Base-by-base conservation (phyloP, 2,888 invertebrate species). In the Strigamia transsilvanica region DNA sequence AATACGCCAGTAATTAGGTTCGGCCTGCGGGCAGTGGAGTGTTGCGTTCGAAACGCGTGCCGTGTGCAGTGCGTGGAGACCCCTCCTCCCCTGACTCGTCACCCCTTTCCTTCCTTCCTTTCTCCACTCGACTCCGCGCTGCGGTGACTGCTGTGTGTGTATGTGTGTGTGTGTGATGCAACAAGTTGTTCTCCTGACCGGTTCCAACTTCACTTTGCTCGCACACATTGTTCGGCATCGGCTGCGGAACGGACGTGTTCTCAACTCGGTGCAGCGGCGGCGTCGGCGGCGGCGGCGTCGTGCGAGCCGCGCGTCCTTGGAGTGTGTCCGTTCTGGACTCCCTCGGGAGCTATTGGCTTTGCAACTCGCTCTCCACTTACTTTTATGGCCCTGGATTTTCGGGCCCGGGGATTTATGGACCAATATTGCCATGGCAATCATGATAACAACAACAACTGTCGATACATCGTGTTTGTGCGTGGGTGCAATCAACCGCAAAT, bases 21-120 rank as follows among this genome's bases (percentile, higher is more conserved):
- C 66, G 66, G 66, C 66, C 66, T 23, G 27, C 66, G 66, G 66
- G 27, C 66, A 66, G 23, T 66, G 13, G 66, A 66, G 66, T 66
- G 66, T 66, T 66, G 66, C 66, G 66, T 15, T 27, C 32, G 66
- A 15, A 66, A 66, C 66, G 66, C 66, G 66, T 66, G 66, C 66
- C 66, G 66, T 66, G 66, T 66, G 66, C 66, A 66, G 66, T 66
- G 66, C 66, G 66, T 66, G 27, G 66, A 66, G 27, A 66, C 66
- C 66, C 66, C 66, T 27, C 32, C 66, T 27, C n/a, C 51, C 51
- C 51, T 18, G n/a, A 4, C 18, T 51, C 66, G 66, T 66, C 66
- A 66, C 66, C 66, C 66, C 66, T 66, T 66, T 66, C 34, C 34
- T 27, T 66, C 27, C 12, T 27, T 23, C 34, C 34, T 3, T 7